Percentiles rank a stretch among this genome's conserved stretches.
Evolutionary conservation across 2,113 vertebrate species (phyloP).

Genomic region (Talpa occidentalis): DNA sequence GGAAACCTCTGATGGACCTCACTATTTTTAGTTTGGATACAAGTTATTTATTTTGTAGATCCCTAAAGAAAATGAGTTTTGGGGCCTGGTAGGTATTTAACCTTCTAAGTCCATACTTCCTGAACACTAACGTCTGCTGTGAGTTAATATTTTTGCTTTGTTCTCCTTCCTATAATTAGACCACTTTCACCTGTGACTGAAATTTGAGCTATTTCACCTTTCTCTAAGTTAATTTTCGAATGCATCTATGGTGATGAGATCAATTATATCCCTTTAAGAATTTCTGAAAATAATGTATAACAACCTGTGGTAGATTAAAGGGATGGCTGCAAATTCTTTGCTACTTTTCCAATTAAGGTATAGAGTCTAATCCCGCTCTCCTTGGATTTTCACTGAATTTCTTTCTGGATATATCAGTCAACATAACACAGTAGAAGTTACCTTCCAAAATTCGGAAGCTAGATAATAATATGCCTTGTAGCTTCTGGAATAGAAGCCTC

Average conservation of each 20-base stretch:
- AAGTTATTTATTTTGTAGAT: neutral
- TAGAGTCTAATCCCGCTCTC: neutral
- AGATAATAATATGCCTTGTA: neutral
- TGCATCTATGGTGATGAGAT: neutral
- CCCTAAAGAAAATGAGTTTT: neutral
- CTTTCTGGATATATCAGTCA: neutral
- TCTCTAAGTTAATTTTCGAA: neutral
- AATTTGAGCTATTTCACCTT: neutral
- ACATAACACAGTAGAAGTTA: neutral
- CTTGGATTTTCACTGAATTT: neutral
- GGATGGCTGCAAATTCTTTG: neutral
- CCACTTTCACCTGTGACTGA: neutral
- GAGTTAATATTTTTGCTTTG: neutral
- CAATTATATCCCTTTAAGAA: neutral
- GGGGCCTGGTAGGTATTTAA: neutral
- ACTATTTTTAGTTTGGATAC: neutral
- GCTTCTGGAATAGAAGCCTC: neutral
- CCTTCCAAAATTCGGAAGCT: neutral
- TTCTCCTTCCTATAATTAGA: neutral
- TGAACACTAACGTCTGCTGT: neutral
- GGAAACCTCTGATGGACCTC: neutral
- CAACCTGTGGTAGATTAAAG: neutral
- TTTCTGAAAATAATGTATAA: conserved; percentile 2
- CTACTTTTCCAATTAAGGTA: neutral
- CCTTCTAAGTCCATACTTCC: no score